phyloP scores from a whole-genome alignment of 2,797 vertebrate species.

The Prunella strophiata region DNA sequence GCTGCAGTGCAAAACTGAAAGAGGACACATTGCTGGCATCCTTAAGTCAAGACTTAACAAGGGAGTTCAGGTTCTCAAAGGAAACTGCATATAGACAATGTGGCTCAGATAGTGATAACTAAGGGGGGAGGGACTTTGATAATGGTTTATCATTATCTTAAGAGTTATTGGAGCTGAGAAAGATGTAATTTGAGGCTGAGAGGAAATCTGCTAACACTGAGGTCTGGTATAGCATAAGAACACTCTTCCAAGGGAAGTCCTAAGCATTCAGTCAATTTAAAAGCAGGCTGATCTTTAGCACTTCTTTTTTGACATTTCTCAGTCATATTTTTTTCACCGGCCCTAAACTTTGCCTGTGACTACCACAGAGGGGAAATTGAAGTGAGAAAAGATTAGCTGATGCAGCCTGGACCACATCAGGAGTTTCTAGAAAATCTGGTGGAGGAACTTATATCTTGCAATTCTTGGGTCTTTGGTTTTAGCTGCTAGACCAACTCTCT shows the following conservation, averaged over 20 bases:
- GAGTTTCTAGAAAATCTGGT: not conserved
- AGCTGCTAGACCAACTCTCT: not conserved
- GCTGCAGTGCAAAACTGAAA: conserved; percentile 54
- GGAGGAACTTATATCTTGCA: not conserved
- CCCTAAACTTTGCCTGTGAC: not conserved
- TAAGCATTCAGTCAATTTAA: not conserved
- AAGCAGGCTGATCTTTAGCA: not conserved
- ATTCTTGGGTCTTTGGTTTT: not conserved
- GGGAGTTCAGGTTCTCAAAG: conserved; percentile 11
- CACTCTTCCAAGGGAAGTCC: conserved; percentile 57
- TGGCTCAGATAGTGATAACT: conserved; percentile 41
- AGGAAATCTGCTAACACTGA: conserved; percentile 44
- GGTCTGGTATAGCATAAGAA: conserved; percentile 39
- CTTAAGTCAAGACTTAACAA: conserved; percentile 69
- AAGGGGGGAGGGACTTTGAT: not conserved
- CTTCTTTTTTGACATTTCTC: not conserved
- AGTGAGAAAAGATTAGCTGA: not conserved
- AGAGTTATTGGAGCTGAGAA: not conserved
- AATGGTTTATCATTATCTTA: not conserved
- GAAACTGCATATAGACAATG: not conserved
- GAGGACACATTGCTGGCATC: conserved; percentile 63
- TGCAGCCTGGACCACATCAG: not conserved
- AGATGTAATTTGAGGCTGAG: not conserved
- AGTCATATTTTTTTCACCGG: not conserved
- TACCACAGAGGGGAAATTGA: not conserved